Evolutionary conservation across 2,888 invertebrate genomes (phyloP), one percentile per base, ranked within the genome.

Genomic region (Nomada hirtipes): DNA sequence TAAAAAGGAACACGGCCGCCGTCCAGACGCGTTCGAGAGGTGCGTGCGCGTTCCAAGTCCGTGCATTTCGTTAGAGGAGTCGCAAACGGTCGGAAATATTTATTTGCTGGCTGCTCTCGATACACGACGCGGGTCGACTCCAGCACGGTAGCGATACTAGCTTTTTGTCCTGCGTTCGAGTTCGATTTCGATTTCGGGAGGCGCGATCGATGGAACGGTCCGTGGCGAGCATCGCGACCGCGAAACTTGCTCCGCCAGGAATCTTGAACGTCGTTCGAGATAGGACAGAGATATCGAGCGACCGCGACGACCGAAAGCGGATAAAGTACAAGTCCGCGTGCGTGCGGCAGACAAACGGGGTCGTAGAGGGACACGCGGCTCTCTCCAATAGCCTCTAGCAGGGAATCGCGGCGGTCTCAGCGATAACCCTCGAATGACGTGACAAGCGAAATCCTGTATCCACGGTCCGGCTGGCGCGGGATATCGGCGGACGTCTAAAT

Each of bases 391-490:
- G 76, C 53, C 67, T 60, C 73, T 59, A 55, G 64, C 83, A 68
- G 69, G 55, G 71, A 79, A 78, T 85, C 82, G 87, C 78, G 83
- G 81, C 81, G 80, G 70, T 76, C 76, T 73, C 76, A 78, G 42
- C 81, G 84, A 88, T 87, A 88, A 87, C 87, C 87, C 86, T 50
- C 76, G 90, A 80, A 88, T 89, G 90, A 91, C 89, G 86, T 90
- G 92, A 92, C 92, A 91, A 88, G 90, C 90, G 89, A 92, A 92
- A 92, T 90, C 87, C 89, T 89, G 91, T 91, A 89, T 88, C 85
- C 88, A 80, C 76, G 68, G 77, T 68, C 79, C 83, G 80, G 78
- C 80, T 77, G 84, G 83, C 84, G 78, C 82, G 86, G 87, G 82
- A 88, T 90, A 90, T 90, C 89, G 90, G 89, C 85, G 87, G 85